Percentiles rank a stretch among this genome's conserved stretches.
Evolutionary conservation across 2,113 vertebrate species (phyloP).

Genomic region (Sceloporus tristichus): DNA sequence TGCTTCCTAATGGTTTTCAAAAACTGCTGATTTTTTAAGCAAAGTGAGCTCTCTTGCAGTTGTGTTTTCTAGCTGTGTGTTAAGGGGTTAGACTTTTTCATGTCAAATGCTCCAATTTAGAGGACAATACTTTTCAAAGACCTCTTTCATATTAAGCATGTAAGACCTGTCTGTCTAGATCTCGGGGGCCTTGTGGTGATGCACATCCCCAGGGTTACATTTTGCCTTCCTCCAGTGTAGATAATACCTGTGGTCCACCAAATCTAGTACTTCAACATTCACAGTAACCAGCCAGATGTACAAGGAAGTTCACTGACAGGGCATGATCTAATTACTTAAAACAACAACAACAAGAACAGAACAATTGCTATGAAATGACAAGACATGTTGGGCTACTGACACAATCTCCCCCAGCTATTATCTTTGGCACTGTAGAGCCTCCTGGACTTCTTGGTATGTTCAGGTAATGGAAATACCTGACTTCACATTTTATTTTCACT

Average conservation of each 20-base stretch:
- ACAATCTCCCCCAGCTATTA: no score
- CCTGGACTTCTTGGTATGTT: no score
- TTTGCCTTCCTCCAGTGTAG: neutral
- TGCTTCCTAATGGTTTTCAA: constrained; percentile 10
- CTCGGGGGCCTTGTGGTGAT: no score
- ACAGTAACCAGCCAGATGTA: neutral
- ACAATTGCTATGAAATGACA: no score
- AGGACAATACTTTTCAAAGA: neutral
- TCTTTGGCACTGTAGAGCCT: no score
- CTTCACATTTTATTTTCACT: no score
- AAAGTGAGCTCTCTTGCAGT: neutral
- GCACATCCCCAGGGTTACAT: no score
- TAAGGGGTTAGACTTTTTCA: neutral
- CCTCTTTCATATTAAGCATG: neutral
- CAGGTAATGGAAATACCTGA: no score
- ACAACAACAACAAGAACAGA: no score
- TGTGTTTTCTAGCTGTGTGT: constrained; percentile 1
- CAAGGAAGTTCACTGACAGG: neutral
- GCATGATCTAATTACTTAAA: neutral
- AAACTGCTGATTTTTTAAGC: neutral
- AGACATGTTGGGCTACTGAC: no score
- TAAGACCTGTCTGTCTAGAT: neutral
- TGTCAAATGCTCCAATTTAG: neutral
- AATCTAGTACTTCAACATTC: neutral
- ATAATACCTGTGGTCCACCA: neutral